Percentiles rank a stretch among this genome's conserved stretches.
phyloP scores from a whole-genome alignment of 2,888 invertebrate species.

The Eupithecia exiguata region DNA sequence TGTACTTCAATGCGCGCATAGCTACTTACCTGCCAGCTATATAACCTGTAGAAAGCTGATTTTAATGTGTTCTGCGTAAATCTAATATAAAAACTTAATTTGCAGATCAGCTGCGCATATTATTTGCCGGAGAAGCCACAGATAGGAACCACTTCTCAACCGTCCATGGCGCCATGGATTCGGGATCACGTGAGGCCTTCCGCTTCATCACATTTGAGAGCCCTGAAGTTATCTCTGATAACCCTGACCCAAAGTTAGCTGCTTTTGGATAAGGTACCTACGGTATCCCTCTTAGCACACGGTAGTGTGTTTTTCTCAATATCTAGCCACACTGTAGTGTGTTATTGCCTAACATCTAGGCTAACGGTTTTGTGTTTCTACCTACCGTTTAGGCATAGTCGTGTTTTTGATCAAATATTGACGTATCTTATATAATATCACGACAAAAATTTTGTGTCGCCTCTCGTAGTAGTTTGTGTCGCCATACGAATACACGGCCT shows the following conservation, averaged over 20 bases:
- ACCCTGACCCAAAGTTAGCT: neutral
- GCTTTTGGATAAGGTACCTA: neutral
- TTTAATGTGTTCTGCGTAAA: neutral
- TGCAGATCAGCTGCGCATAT: slow-evolving; percentile 1
- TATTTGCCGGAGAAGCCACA: slow-evolving; percentile 33
- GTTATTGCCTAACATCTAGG: neutral
- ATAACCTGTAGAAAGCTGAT: neutral
- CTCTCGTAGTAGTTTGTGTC: neutral
- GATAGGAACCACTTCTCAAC: slow-evolving; percentile 21
- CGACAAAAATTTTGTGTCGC: neutral
- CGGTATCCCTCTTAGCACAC: neutral
- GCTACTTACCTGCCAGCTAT: too few species aligned
- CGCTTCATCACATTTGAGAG: slow-evolving; percentile 3
- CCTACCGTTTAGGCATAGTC: too few species aligned
- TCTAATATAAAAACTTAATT: neutral
- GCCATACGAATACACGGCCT: neutral
- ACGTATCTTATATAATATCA: neutral
- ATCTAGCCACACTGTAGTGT: neutral
- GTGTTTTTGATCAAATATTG: neutral
- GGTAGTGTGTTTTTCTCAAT: neutral
- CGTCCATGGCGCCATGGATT: slow-evolving; percentile 26
- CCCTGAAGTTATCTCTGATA: neutral
- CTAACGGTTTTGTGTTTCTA: neutral
- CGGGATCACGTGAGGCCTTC: slow-evolving; percentile 22
- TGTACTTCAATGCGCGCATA: too few species aligned